Evolutionary conservation across 2,113 vertebrate species (phyloP).

Genomic region (Zootoca vivipara): DNA sequence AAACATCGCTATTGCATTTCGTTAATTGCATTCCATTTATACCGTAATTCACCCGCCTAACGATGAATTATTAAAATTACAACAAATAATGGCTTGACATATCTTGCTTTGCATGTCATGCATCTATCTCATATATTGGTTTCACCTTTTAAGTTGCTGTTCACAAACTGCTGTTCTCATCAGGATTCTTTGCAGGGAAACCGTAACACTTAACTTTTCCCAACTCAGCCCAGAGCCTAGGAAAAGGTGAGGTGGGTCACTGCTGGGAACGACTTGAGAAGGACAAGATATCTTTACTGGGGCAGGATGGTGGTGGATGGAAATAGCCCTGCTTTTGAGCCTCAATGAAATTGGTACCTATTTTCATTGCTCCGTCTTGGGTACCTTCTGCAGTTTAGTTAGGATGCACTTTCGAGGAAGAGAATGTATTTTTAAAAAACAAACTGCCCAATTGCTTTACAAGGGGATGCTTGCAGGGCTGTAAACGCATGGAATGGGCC

Average conservation of each 20-base stretch:
- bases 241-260: not conserved
- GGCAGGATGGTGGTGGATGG: not conserved
- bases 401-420: not conserved
- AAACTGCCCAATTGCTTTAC: constrained; percentile 1
- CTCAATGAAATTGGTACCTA: not conserved
- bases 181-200: too few species aligned
- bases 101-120: too few species aligned
- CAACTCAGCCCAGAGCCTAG: not conserved
- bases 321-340: not conserved
- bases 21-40: too few species aligned
- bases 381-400: not conserved
- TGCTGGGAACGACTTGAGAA: not conserved
- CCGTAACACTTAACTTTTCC: not conserved
- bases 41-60: too few species aligned
- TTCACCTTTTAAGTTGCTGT: too few species aligned
- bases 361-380: not conserved
- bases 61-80: too few species aligned
- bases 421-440: not conserved
- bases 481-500: not conserved
- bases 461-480: not conserved
- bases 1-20: too few species aligned
- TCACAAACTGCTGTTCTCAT: too few species aligned
- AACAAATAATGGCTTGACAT: too few species aligned
- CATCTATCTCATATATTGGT: too few species aligned
- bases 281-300: not conserved